Evolutionary conservation across 2,888 invertebrate species (phyloP).

Genomic region (Lasioglossum leucozonium): DNA sequence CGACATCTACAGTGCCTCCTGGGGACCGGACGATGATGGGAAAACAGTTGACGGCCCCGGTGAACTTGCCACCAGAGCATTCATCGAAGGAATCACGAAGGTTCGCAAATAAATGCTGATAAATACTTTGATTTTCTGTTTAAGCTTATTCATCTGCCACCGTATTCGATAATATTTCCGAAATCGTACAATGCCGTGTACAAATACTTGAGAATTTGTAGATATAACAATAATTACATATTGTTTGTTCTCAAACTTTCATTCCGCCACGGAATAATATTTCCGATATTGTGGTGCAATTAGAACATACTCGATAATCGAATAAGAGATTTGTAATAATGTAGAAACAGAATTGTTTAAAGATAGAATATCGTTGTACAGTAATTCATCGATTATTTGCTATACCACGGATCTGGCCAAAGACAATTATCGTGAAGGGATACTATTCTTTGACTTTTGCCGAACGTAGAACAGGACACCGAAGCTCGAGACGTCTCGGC

Average conservation of each 20-base stretch:
- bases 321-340: too few species aligned
- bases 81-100: constrained; percentile 97
- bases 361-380: too few species aligned
- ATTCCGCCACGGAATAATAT: background rate
- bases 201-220: background rate
- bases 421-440: too few species aligned
- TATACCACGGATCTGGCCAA: too few species aligned
- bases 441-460: too few species aligned
- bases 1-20: constrained; percentile 99
- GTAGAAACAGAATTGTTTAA: too few species aligned
- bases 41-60: constrained; percentile 99
- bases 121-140: too few species aligned
- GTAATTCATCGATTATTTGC: too few species aligned
- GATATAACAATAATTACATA: background rate
- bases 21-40: constrained; percentile 99
- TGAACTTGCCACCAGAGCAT: constrained; percentile 96
- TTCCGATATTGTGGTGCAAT: too few species aligned
- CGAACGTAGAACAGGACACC: too few species aligned
- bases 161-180: background rate
- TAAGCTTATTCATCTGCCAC: background rate
- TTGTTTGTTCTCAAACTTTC: background rate
- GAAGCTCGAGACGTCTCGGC: too few species aligned
- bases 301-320: too few species aligned
- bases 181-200: background rate
- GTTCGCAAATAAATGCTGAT: constrained; percentile 84